phyloP scores from a whole-genome alignment of 2,113 vertebrate genomes.

The Peromyscus maniculatus region DNA sequence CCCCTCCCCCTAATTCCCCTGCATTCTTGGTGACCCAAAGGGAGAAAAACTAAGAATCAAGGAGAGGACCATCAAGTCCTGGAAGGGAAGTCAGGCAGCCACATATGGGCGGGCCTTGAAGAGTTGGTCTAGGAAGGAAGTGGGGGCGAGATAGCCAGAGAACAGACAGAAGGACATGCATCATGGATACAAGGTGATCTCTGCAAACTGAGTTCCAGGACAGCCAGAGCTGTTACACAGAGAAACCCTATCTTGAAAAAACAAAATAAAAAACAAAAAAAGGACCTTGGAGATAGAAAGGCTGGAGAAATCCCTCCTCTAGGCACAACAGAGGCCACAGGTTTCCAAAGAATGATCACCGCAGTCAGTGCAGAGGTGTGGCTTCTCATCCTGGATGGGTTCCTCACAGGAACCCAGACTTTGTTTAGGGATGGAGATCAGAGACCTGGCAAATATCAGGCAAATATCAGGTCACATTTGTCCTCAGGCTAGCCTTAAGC shows the following conservation, averaged over 20 bases:
- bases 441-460: not conserved
- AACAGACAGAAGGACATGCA: not conserved
- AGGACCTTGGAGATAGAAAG: not conserved
- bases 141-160: not conserved
- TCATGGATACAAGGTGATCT: not conserved
- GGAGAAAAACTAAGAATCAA: slow-evolving; percentile 78
- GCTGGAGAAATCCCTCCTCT: not conserved
- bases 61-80: slow-evolving; percentile 53
- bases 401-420: not conserved
- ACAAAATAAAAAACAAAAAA: not conserved
- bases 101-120: not conserved
- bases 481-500: not conserved
- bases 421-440: not conserved
- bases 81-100: not conserved
- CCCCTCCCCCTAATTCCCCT: slow-evolving; percentile 85
- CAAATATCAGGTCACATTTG: not conserved
- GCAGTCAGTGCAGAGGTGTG: not conserved
- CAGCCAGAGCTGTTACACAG: not conserved
- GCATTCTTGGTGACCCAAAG: slow-evolving; percentile 87
- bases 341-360: not conserved
- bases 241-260: not conserved
- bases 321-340: not conserved
- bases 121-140: not conserved
- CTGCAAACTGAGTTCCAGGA: not conserved
- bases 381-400: not conserved